Conservation (phyloP, 2,888 invertebrate genomes). For the Campoplex capitator region DNA sequence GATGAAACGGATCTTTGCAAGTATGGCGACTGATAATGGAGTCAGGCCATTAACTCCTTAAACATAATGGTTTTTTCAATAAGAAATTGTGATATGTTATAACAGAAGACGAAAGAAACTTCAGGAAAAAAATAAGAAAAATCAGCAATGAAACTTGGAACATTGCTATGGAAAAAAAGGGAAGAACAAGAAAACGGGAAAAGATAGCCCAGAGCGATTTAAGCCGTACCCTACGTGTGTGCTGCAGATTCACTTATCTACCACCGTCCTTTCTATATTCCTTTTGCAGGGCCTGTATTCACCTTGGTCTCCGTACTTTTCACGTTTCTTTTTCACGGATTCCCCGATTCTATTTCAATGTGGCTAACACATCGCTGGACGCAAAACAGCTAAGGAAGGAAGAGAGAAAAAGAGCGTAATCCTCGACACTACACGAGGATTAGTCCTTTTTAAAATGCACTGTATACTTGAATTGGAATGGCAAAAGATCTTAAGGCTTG, state of each 20-base stretch:
- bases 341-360: conserved; percentile 38
- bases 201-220: conserved; percentile 79
- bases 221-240: conserved; percentile 78
- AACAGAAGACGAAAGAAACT: conserved; percentile 33
- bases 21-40: background rate
- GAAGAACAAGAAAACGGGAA: conserved; percentile 67
- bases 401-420: conserved; percentile 20
- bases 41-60: background rate
- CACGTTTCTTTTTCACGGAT: conserved; percentile 28
- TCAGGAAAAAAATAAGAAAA: conserved; percentile 25
- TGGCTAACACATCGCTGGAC: conserved; percentile 13
- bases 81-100: conserved; percentile 44
- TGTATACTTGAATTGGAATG: background rate
- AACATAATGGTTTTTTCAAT: background rate
- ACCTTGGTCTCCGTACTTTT: background rate
- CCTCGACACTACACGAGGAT: conserved; percentile 15
- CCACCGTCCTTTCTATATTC: conserved; percentile 38
- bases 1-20: background rate
- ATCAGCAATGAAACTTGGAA: conserved; percentile 38
- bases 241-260: conserved; percentile 81
- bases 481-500: background rate
- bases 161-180: conserved; percentile 36
- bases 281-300: conserved; percentile 45
- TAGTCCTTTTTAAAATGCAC: too few species aligned
- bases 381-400: conserved; percentile 22